Evolutionary conservation across 2,113 vertebrate genomes (phyloP).

Genomic region (Platysternon megacephalum): DNA sequence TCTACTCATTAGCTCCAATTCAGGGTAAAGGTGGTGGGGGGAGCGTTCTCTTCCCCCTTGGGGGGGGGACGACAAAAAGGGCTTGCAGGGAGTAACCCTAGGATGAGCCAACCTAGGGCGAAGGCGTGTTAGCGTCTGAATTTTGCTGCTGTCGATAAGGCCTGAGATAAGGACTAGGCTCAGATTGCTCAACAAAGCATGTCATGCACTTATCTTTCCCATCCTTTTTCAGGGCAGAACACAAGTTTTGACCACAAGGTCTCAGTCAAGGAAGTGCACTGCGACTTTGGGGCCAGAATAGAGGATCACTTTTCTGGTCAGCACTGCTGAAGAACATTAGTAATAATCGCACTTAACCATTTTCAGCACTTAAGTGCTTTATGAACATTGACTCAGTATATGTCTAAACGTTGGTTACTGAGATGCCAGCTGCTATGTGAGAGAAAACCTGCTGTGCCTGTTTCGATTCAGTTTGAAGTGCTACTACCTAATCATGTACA

Average conservation of each 20-base stretch:
- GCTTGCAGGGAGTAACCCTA: accelerated
- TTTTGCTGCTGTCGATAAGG: not conserved
- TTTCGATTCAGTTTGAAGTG: not conserved
- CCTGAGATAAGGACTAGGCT: not conserved
- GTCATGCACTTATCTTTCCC: not conserved
- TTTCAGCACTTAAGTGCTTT: accelerated
- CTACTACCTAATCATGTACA: constrained; percentile 25
- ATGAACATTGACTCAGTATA: accelerated
- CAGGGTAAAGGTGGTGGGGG: accelerated
- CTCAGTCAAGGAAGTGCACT: not conserved
- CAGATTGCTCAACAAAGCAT: not conserved
- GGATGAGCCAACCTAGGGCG: accelerated
- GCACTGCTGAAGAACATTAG: not conserved
- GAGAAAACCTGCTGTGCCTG: constrained; percentile 55
- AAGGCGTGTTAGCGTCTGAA: not conserved
- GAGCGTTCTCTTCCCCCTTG: not conserved
- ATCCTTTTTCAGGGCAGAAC: accelerated
- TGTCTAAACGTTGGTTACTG: not conserved
- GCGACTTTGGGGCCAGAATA: accelerated
- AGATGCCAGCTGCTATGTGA: constrained; percentile 3
- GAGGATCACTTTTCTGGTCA: accelerated
- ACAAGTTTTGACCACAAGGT: not conserved
- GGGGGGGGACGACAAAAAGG: accelerated
- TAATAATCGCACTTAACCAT: not conserved
- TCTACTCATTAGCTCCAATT: accelerated